Conservation (phyloP, 2,113 vertebrate species). For the Scolopax mira region DNA sequence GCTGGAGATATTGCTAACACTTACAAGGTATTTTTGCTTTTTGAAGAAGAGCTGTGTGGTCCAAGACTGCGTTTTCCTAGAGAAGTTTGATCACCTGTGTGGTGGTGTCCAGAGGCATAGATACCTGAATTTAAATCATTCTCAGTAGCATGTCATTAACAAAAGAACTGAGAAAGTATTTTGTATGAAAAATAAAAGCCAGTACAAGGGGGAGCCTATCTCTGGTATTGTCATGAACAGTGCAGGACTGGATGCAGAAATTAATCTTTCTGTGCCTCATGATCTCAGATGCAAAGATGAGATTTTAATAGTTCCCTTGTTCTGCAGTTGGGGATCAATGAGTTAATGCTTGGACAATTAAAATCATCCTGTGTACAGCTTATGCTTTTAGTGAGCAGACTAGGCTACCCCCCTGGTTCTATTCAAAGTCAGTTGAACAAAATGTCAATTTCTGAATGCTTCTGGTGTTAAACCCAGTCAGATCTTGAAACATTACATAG, state of each 20-base stretch:
- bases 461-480: neutral
- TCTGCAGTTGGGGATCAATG: neutral
- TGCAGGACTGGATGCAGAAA: neutral
- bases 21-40: neutral
- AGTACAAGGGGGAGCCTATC: neutral
- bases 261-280: neutral
- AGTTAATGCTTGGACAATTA: neutral
- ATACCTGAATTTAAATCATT: neutral
- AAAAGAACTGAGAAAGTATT: neutral
- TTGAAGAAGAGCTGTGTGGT: neutral
- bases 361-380: neutral
- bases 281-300: neutral
- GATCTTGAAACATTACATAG: neutral
- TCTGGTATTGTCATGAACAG: neutral
- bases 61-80: neutral
- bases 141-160: neutral
- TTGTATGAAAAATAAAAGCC: neutral
- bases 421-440: neutral
- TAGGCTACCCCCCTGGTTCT: neutral
- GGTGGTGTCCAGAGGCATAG: neutral
- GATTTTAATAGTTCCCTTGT: neutral
- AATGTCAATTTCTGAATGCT: neutral
- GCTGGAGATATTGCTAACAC: neutral
- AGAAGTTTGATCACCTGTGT: neutral
- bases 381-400: neutral